Percentiles rank a stretch among this genome's conserved stretches.
Conservation (phyloP, 35 echinoderm and acorn worm species). For the Heliocidaris tuberculata region DNA sequence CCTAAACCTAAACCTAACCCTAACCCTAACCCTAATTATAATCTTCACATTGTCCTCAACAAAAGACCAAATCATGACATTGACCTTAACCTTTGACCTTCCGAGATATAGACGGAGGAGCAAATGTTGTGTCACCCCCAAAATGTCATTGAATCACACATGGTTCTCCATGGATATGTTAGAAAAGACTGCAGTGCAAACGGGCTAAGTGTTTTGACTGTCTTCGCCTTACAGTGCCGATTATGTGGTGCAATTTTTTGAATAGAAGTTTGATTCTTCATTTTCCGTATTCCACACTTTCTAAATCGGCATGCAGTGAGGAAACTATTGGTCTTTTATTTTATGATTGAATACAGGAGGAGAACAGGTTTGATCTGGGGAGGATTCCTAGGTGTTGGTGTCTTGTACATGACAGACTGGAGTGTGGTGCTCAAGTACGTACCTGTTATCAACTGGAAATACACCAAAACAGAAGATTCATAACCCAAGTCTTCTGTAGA, state of each 20-base stretch:
- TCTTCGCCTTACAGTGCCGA: too few relatives aligned
- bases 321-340: neutral
- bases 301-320: neutral
- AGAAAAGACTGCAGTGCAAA: too few relatives aligned
- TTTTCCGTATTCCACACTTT: neutral
- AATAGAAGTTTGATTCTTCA: neutral
- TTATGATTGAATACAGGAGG: slow-evolving; percentile 20
- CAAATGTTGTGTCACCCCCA: too few relatives aligned
- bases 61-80: too few relatives aligned
- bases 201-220: too few relatives aligned
- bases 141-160: too few relatives aligned
- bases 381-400: slow-evolving; percentile 35
- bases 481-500: slow-evolving; percentile 20
- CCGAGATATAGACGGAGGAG: too few relatives aligned
- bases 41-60: too few relatives aligned
- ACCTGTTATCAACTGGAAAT: slow-evolving; percentile 50
- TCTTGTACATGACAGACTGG: slow-evolving; percentile 37
- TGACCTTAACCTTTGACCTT: too few relatives aligned
- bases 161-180: too few relatives aligned
- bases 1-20: too few relatives aligned
- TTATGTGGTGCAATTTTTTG: neutral
- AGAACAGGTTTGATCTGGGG: slow-evolving; percentile 46
- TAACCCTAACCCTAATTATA: too few relatives aligned
- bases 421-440: slow-evolving; percentile 37
- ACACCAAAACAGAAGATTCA: slow-evolving; percentile 42